phyloP scores from a whole-genome alignment of 2,113 vertebrate genomes.

The Melanocharis versteri region DNA sequence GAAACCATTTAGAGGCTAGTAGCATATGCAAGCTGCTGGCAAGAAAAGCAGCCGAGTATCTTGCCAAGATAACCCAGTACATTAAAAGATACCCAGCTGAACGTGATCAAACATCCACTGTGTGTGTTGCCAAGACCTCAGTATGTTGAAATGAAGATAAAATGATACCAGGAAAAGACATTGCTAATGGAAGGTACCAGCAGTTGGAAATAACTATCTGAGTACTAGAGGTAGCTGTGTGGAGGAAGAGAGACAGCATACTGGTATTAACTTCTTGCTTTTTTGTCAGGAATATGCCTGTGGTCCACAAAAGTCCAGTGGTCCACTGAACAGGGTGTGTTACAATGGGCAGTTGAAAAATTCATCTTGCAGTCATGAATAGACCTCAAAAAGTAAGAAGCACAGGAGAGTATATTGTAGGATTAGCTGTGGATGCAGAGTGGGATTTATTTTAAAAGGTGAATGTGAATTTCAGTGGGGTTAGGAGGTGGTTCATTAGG shows the following conservation, averaged over 20 bases:
- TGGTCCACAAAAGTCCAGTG: not conserved
- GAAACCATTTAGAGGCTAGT: not conserved
- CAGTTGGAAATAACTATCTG: not conserved
- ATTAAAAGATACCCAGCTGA: not conserved
- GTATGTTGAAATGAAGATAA: not conserved
- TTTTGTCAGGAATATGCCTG: not conserved
- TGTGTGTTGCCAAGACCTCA: not conserved
- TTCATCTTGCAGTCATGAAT: not conserved
- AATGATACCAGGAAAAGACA: not conserved
- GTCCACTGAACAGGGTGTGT: not conserved
- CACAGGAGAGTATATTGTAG: not conserved
- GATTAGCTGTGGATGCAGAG: not conserved
- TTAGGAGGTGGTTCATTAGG: not conserved
- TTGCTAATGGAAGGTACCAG: not conserved
- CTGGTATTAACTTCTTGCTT: not conserved
- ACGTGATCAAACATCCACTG: rapidly evolving
- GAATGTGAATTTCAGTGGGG: not conserved
- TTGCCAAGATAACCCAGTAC: not conserved
- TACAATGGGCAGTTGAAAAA: not conserved
- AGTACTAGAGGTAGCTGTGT: not conserved
- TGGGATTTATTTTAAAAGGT: not conserved
- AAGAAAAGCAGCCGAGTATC: not conserved
- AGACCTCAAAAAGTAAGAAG: not conserved
- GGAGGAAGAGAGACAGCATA: not conserved
- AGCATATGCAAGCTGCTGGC: not conserved